Evolutionary conservation across 2,888 invertebrate genomes (phyloP), one percentile per base, ranked within the genome.

Genomic region (Athrips mouffetella): DNA sequence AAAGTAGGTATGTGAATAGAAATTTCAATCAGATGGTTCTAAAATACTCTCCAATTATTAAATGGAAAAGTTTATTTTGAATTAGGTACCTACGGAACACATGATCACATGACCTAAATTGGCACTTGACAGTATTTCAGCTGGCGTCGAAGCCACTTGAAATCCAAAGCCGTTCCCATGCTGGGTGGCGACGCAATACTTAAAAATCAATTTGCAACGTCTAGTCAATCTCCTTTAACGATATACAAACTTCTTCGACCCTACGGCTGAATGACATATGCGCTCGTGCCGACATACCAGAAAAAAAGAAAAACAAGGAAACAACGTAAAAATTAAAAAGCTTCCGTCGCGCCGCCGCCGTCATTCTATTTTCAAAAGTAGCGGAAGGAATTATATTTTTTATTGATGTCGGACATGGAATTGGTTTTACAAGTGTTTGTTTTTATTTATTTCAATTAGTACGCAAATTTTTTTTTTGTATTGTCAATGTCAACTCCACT

Each of bases 171-270:
- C 47, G 68, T 83, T 83, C 83, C 81, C 83, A 83, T 80, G 73
- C 81, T 81, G 87, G 87, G 87, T 87, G 87, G 87, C 87, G 87
- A 85, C 87, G 80, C 69, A 75, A 71, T 82, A 84, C 85, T 86
- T 71, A 73, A 72, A 74, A 72, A 67, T 65, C 81, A 83, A 85
- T 86, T 85, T 83, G 86, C 87, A 84, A 76, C 62, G 86, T 86
- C 85, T 84, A 81, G 83, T 73, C 83, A 61, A 73, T 67, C 84
- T 84, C 82, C 82, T 79, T 71, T 60, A 53, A 59, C 53, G 53
- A 57, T 60, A 56, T 61, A 67, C 63, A 69, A 56, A 59, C 52
- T 63, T 67, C 65, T 68, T 67, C 56, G 23, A 4, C 13, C 66
- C 63, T 65, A 60, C 62, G 67, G 59, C 60, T 57, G 59, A 70